Percentiles rank a stretch among this genome's conserved stretches.
Evolutionary conservation across 2,113 vertebrate genomes (phyloP).

Genomic region (Aldabrachelys gigantea): DNA sequence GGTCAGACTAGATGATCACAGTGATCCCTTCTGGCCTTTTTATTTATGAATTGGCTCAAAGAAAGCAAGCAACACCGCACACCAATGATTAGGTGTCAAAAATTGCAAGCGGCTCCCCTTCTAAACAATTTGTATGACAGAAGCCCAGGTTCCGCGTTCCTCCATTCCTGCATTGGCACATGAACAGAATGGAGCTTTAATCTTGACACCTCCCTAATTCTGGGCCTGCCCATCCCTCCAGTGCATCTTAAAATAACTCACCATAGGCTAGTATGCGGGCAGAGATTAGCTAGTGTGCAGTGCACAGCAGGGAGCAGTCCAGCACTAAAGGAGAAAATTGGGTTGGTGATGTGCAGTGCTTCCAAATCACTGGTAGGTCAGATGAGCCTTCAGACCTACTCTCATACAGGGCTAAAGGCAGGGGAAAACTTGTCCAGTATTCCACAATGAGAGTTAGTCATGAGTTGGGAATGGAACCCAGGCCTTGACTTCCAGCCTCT

Average conservation of each 20-base stretch:
- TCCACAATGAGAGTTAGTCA: not conserved
- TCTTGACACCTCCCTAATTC: not conserved
- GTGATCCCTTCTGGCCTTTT: no score
- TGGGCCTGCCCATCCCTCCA: not conserved
- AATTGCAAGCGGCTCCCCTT: fast-evolving
- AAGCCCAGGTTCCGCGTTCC: not conserved
- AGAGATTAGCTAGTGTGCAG: not conserved
- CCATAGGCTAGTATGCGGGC: not conserved
- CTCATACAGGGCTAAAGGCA: not conserved
- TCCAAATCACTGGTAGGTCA: not conserved
- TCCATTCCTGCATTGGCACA: not conserved
- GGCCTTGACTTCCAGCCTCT: not conserved
- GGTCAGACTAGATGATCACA: no score
- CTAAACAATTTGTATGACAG: not conserved
- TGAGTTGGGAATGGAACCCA: not conserved
- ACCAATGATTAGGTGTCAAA: not conserved
- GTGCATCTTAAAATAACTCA: not conserved
- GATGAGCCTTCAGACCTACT: not conserved
- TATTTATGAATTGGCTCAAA: not conserved
- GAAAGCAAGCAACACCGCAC: not conserved
- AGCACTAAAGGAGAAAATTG: not conserved
- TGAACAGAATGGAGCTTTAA: not conserved
- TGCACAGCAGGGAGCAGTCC: not conserved
- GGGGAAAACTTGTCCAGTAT: not conserved
- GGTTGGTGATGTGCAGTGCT: not conserved